These are phyloP conservation scores for Tetheella fluctuosa DNA, from an alignment of 2,888 invertebrate species.

Conservation along the genomic window DNA sequence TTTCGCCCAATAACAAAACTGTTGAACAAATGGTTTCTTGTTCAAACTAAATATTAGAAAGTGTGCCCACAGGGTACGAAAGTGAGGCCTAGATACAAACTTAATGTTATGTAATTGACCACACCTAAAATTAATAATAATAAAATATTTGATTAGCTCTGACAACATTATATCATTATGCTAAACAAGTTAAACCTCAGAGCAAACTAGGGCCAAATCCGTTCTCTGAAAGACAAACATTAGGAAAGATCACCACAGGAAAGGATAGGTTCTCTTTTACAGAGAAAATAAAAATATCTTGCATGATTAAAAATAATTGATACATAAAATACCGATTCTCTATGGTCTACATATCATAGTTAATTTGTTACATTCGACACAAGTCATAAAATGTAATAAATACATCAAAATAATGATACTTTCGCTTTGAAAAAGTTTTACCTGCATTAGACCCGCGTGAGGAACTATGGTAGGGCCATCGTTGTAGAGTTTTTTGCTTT, in stretches of 20 bases:
- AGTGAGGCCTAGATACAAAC: neutral
- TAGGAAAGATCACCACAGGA: no score
- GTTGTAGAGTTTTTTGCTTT: no score
- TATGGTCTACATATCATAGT: neutral
- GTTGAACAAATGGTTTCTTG: neutral
- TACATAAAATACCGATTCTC: neutral
- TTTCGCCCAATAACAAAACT: neutral
- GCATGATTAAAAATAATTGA: neutral
- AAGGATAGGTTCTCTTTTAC: neutral
- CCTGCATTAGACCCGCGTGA: no score
- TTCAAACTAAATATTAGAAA: constrained; percentile 6
- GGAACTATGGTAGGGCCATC: no score
- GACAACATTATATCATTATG: no score
- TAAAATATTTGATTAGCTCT: no score
- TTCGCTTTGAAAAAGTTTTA: neutral
- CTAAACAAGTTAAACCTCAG: no score
- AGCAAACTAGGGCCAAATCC: no score
- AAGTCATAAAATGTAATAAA: constrained; percentile 2
- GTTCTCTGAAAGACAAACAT: no score
- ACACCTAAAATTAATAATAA: neutral
- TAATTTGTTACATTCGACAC: constrained; percentile 4
- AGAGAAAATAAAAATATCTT: neutral
- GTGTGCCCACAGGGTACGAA: neutral
- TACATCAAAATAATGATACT: neutral
- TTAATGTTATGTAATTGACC: neutral